A percentile compares a stretch with the other conserved stretches of the same genome.
These are phyloP conservation scores for Mesocentrotus franciscanus DNA, from an alignment of 53 echinoderm and acorn worm species.

Conservation along the genomic window DNA sequence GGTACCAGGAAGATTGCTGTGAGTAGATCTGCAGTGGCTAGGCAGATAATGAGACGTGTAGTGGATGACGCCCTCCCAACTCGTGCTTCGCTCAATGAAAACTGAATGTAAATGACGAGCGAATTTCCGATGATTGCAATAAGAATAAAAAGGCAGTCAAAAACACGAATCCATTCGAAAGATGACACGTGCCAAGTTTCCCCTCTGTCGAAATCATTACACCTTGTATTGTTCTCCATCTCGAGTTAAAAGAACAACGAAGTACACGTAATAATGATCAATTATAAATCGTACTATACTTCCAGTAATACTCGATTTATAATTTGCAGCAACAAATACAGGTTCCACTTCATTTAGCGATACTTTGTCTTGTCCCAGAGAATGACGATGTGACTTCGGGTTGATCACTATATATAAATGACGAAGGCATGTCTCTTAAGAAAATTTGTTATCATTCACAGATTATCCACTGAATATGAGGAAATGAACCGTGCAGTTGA, in stretches of 20 bases:
- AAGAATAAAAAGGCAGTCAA: neutral
- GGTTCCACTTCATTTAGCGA: too few species aligned
- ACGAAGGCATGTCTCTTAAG: too few species aligned
- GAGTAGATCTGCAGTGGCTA: constrained; percentile 46
- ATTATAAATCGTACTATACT: too few species aligned
- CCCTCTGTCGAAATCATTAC: neutral
- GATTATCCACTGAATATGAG: too few species aligned
- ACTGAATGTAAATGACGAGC: constrained; percentile 37
- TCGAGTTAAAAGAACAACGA: neutral
- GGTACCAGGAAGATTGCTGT: constrained; percentile 37
- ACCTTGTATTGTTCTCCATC: neutral
- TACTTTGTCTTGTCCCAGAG: too few species aligned
- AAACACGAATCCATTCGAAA: neutral
- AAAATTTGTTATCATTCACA: too few species aligned
- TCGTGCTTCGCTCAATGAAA: neutral
- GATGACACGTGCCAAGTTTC: neutral
- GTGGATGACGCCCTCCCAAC: neutral
- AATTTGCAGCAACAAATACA: too few species aligned
- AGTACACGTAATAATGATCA: too few species aligned
- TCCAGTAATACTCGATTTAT: too few species aligned
- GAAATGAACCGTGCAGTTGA: too few species aligned
- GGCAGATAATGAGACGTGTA: constrained; percentile 33
- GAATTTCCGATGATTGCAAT: constrained; percentile 37
- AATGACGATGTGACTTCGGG: too few species aligned
- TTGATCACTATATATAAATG: too few species aligned